A percentile compares a stretch with the other conserved stretches of the same genome.
Conservation (phyloP, 2,113 vertebrate species). For the Pagrus major region DNA sequence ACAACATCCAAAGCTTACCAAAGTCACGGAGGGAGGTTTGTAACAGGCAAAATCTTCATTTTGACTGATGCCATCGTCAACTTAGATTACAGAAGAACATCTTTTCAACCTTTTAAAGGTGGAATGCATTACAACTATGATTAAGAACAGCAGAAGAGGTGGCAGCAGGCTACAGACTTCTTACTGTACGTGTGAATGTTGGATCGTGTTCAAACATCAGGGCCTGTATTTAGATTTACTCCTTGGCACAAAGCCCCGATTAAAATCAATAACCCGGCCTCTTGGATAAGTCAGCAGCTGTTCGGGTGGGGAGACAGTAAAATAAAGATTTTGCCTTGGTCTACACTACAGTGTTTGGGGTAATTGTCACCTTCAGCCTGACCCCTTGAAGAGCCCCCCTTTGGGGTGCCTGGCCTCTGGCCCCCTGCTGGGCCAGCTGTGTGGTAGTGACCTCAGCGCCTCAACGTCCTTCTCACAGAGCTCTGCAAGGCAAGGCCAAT, state of each 20-base stretch:
- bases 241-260: constrained; percentile 4
- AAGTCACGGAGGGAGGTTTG: constrained; percentile 82
- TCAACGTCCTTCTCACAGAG: constrained; percentile 79
- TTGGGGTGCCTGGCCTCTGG: constrained; percentile 74
- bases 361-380: constrained; percentile 88
- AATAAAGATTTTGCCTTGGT: constrained; percentile 88
- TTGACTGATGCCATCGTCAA: constrained; percentile 54
- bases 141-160: constrained; percentile 1
- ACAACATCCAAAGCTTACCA: constrained; percentile 88
- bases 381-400: constrained; percentile 80
- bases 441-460: constrained; percentile 74
- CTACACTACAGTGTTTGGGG: constrained; percentile 84
- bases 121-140: neutral
- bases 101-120: constrained; percentile 9
- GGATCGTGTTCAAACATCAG: constrained; percentile 1
- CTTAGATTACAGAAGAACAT: constrained; percentile 21
- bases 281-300: neutral
- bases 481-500: constrained; percentile 89
- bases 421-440: constrained; percentile 78
- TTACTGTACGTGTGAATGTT: constrained; percentile 9
- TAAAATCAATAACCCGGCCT: neutral
- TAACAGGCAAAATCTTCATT: constrained; percentile 86
- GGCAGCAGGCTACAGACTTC: constrained; percentile 17
- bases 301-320: constrained; percentile 50
- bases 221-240: constrained; percentile 15